These are phyloP conservation scores for Lepidothrix coronata DNA, from an alignment of 2,113 vertebrate genomes.

Conservation along the genomic window DNA sequence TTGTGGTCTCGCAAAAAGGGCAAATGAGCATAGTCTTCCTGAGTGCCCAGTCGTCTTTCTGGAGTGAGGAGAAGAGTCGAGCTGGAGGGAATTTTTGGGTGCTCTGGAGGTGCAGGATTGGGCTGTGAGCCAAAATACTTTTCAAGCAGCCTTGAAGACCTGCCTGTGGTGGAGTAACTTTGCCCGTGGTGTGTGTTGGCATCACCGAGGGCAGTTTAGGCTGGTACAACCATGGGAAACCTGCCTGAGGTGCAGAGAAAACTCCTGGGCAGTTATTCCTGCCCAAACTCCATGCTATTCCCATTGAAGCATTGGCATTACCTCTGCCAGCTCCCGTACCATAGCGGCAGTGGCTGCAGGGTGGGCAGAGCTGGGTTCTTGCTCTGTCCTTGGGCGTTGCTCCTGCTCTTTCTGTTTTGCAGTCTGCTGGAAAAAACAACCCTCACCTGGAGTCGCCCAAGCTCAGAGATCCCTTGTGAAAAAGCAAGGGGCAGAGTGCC, in stretches of 20 bases:
- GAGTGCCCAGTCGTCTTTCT: not conserved
- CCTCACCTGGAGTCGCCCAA: rapidly evolving
- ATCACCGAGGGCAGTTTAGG: not conserved
- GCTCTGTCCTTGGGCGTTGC: not conserved
- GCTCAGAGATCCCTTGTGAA: not conserved
- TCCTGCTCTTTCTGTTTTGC: not conserved
- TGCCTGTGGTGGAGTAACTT: not conserved
- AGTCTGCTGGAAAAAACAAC: not conserved
- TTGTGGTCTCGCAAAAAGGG: not conserved
- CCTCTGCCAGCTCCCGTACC: not conserved
- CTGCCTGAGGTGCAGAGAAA: not conserved
- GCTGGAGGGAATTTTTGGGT: not conserved
- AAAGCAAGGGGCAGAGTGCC: not conserved
- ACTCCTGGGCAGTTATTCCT: not conserved
- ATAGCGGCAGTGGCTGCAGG: not conserved
- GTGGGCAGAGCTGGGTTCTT: not conserved
- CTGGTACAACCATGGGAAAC: not conserved
- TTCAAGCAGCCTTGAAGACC: not conserved
- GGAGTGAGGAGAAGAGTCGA: not conserved
- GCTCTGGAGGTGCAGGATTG: not conserved
- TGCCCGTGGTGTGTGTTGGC: rapidly evolving
- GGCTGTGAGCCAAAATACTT: not conserved
- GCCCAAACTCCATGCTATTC: not conserved
- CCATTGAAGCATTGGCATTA: not conserved
- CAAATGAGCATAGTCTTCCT: not conserved